Conservation (phyloP, 2,113 vertebrate genomes). For the Carettochelys insculpta region DNA sequence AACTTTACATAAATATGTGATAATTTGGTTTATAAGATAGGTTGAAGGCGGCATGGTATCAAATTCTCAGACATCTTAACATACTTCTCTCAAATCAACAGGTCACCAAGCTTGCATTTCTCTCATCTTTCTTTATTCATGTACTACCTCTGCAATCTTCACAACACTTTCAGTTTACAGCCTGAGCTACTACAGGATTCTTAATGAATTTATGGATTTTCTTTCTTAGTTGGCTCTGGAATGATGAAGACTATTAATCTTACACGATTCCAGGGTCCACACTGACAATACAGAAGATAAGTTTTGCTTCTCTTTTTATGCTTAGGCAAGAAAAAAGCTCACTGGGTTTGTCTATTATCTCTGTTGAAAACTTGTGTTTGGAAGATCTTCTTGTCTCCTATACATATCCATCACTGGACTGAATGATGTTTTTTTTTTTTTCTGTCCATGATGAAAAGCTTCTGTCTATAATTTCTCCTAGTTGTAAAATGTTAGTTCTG, state of each 20-base stretch:
- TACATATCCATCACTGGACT: background rate
- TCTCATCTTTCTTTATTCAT: background rate
- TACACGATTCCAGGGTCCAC: slow-evolving; percentile 43
- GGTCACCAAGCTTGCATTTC: rapidly evolving
- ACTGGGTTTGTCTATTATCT: background rate
- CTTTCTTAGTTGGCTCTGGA: slow-evolving; percentile 36
- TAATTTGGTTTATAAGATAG: background rate
- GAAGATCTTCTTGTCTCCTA: slow-evolving; percentile 4
- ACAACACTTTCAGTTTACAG: slow-evolving; percentile 53
- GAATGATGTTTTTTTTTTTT: background rate
- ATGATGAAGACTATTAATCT: slow-evolving; percentile 51
- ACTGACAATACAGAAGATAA: background rate
- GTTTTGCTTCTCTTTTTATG: slow-evolving; percentile 35
- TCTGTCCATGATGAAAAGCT: background rate
- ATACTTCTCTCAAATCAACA: background rate
- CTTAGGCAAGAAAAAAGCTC: slow-evolving; percentile 5
- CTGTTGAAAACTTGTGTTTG: background rate
- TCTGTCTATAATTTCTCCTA: background rate
- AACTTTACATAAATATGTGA: too few relatives aligned
- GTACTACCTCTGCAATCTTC: background rate
- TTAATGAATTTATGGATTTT: slow-evolving; percentile 74
- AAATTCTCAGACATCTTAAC: background rate
- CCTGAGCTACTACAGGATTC: slow-evolving; percentile 26
- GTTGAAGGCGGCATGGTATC: rapidly evolving
- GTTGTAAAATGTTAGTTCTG: background rate